Evolutionary conservation across 1,140 invertebrate genomes (phyloP), one percentile per base, ranked within the genome.

Genomic region (Solenopsis fugax): DNA sequence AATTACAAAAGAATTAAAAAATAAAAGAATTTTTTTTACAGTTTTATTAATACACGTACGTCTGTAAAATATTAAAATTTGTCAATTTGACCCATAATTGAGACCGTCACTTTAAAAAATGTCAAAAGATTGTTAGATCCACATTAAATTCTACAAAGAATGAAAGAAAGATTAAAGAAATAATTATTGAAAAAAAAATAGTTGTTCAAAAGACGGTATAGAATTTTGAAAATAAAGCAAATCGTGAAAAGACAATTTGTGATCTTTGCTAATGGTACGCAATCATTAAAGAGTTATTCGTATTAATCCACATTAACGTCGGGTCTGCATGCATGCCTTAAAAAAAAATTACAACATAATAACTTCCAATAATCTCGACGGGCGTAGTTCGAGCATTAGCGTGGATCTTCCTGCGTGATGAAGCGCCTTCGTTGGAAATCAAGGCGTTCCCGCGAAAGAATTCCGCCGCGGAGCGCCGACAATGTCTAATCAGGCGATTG

Each of bases 401-500:
- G n/a, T 16, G 69, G 29, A 54, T 81, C 62, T 89, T 89, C 29
- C 52, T 56, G 84, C 54, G 73, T 87, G 86, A 81, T 81, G 76
- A 82, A 77, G 85, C 69, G 58, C 72, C 29, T 54, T 24, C 56
- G 18, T 84, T 76, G 88, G 62, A 87, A 90, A 90, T 81, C 80
- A 64, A 85, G 80, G 89, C 50, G 87, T 90, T 90, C 88, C 65
- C 52, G 72, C 69, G 65, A 65, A 50, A 62, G 88, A 86, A 78
- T 84, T 60, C 75, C 52, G 65, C 21, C 41, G 56, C 41, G 73
- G 72, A 72, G 62, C 86, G 69, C 78, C 85, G 58, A 80, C 86
- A 78, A 80, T 73, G 81, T 85, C 86, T 90, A 90, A 90, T 90
- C 86, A 88, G 77, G 87, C 90, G 90, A 88, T 91, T 88, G 81